Evolutionary conservation across 2,113 vertebrate genomes (phyloP), one percentile per base, ranked within the genome.

Genomic region (Epinephelus moara): DNA sequence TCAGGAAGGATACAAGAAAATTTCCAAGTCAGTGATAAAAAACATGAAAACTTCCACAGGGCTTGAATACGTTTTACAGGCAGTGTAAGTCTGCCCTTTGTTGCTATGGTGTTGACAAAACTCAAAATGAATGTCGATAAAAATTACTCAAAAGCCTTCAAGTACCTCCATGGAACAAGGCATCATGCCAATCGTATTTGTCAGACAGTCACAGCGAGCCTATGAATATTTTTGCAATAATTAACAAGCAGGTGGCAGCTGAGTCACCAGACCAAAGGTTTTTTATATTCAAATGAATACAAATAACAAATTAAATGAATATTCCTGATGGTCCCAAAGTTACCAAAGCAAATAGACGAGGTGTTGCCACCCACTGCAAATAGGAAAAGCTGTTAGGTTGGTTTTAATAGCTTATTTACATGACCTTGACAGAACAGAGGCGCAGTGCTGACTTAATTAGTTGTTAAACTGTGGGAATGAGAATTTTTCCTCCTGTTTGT

Each of bases 251-350:
- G 72, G 64, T 74, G 61, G 23, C 40, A 0, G 13, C 62, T 85
- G 80, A 87, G 60, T 85, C 73, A 81, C 42, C 50, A 42, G 15
- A 59, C 21, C 23, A 55, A 60, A 78, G 25, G 23, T 50, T 69
- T 59, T 37, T 80, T 37, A 55, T 68, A 57, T 52, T 76, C 4
- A 76, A 73, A 64, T 73, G 25, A 76, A n/a, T 21, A 60, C 3
- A 1, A 42, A 70, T 18, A 82, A 53, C 11, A 30, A 47, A 68
- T 84, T 25, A 2, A 70, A 68, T 66, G 4, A 52, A 17, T 49
- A 61, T 77, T 73, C 47, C 40, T 17, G 1, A 77, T 66, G 37
- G 45, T 64, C 37, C 45, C 12, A 37, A 74, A 37, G n/a, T 33
- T 73, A 63, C 52, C 21, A 53, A 15, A 64, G 33, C n/a, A 30